Evolutionary conservation across 2,797 vertebrate genomes (phyloP).

Genomic region (Centroberyx gerrardi): DNA sequence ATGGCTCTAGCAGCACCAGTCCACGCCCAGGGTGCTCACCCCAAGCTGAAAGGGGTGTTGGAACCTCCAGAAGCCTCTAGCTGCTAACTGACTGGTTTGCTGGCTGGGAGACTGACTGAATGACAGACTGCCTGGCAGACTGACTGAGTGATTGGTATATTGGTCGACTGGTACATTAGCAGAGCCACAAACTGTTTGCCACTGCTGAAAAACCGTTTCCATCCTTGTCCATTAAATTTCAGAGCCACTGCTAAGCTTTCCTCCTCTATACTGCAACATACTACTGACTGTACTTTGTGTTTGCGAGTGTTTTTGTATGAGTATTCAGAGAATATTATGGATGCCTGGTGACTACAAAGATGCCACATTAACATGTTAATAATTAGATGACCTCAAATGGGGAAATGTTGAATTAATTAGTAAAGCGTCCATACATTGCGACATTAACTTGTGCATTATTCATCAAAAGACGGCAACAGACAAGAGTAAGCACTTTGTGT

Average conservation of each 20-base stretch:
- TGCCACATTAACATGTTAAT: conserved; percentile 40
- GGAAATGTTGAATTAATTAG: conserved; percentile 58
- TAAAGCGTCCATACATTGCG: conserved; percentile 57
- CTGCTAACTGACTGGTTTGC: neutral
- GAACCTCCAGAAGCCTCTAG: conserved; percentile 17
- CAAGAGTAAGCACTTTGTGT: conserved; percentile 56
- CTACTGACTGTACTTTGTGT: conserved; percentile 11
- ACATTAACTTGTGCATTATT: conserved; percentile 80
- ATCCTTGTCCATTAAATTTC: conserved; percentile 6
- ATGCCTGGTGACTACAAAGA: conserved; percentile 48
- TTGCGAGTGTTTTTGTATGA: neutral
- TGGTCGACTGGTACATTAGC: neutral
- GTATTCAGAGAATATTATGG: conserved; percentile 28
- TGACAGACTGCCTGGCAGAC: too few species aligned
- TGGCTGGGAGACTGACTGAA: too few species aligned
- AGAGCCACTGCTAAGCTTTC: neutral
- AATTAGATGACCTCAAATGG: conserved; percentile 62
- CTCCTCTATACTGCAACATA: neutral
- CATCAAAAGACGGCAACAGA: conserved; percentile 57
- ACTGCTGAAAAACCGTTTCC: neutral
- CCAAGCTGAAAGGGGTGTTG: conserved; percentile 25
- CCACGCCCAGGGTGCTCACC: conserved; percentile 11
- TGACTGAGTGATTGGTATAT: neutral
- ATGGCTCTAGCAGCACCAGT: neutral
- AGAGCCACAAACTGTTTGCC: neutral